phyloP scores from a whole-genome alignment of 2,888 invertebrate species.

The Graphium colonna region DNA sequence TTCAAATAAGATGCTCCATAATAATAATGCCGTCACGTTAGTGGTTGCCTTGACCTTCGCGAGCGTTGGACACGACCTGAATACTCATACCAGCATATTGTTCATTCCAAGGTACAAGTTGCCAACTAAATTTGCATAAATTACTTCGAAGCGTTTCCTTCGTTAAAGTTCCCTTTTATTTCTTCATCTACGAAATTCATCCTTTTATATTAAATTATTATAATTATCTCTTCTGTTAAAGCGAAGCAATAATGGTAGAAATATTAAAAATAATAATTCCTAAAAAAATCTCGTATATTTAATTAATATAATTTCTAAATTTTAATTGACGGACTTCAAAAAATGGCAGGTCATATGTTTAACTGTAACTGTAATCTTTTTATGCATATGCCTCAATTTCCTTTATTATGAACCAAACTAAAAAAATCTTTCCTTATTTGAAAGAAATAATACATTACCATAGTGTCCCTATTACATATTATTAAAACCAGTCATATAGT shows the following conservation, averaged over 20 bases:
- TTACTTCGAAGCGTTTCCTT: neutral
- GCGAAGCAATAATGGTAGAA: no score
- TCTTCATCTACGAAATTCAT: neutral
- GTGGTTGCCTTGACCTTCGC: slow-evolving; percentile 10
- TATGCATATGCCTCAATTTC: no score
- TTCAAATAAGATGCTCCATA: slow-evolving; percentile 6
- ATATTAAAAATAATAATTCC: neutral
- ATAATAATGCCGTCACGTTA: slow-evolving; percentile 6
- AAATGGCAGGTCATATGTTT: no score
- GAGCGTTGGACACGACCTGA: slow-evolving; percentile 11
- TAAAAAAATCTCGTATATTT: neutral
- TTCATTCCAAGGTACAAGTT: slow-evolving; percentile 6
- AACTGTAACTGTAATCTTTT: no score
- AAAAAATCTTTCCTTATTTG: no score
- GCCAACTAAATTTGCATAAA: slow-evolving; percentile 1
- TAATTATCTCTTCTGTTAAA: no score
- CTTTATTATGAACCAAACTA: no score
- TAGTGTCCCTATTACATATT: no score
- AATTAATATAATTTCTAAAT: no score
- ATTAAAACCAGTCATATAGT: no score
- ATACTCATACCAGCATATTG: slow-evolving; percentile 11
- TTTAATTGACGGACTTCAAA: no score
- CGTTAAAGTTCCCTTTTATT: neutral
- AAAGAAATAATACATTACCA: no score
- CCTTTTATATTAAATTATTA: neutral